phyloP scores from a whole-genome alignment of 2,888 invertebrate genomes.

The Venustoraphidia nigricollis region DNA sequence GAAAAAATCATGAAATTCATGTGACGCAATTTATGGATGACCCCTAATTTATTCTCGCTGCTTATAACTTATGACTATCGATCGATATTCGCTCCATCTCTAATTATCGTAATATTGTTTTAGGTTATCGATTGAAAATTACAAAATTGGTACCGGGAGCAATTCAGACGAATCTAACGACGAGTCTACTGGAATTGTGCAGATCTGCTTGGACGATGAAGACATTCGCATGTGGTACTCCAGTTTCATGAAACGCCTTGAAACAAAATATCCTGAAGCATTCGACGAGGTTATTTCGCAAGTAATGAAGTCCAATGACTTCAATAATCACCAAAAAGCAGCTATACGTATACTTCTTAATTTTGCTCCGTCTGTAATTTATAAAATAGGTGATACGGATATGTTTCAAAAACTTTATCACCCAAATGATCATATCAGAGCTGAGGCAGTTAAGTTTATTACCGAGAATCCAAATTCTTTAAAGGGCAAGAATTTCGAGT shows the following conservation, averaged over 20 bases:
- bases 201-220: background rate
- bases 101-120: background rate
- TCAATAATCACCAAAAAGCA: constrained; percentile 6
- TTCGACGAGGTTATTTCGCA: constrained; percentile 54
- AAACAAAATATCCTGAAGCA: constrained; percentile 51
- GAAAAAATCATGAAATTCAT: too few relatives aligned
- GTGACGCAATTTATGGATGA: too few relatives aligned
- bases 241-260: constrained; percentile 40
- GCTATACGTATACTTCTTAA: constrained; percentile 8
- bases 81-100: too few relatives aligned
- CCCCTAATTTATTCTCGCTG: too few relatives aligned
- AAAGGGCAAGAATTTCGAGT: constrained; percentile 35
- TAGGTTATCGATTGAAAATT: background rate
- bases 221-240: constrained; percentile 33
- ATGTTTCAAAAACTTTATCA: constrained; percentile 61
- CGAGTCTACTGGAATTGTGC: background rate
- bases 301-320: constrained; percentile 28
- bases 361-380: background rate
- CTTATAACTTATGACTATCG: too few relatives aligned
- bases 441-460: constrained; percentile 49
- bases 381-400: constrained; percentile 19
- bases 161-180: constrained; percentile 14
- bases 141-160: background rate
- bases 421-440: constrained; percentile 44
- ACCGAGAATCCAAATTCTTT: constrained; percentile 34